Evolutionary conservation across 1,140 invertebrate genomes (phyloP), one percentile per base, ranked within the genome.

Genomic region (Pristionchus pacificus): DNA sequence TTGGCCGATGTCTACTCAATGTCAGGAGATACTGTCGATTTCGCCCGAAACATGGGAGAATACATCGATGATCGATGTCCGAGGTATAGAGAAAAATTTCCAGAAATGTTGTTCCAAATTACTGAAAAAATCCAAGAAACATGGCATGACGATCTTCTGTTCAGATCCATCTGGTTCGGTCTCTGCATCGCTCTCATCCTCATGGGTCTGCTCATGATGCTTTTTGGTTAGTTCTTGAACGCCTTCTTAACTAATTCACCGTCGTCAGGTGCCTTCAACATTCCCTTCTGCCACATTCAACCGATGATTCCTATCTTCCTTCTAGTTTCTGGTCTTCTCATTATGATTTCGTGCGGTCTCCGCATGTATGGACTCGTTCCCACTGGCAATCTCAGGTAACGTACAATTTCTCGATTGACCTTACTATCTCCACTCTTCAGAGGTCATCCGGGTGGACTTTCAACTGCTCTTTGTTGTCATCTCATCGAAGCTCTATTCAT

Each of bases 231-330:
- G 38, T 49, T 49, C 6, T 49, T 6, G 38, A 6, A 49, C 6
- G 6, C 19, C 38, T 49, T 6, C 38, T 49, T 10, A 6, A 6
- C 6, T 49, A 49, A 49, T 49, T 49, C 6, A 6, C 38, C 38
- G 6, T 55, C 28, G 32, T 70, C 49, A 71, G 69, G 72, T 13
- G 58, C 72, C 24, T 59, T 75, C 6, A 75, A 75, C 30, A 24
- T 65, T 24, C 74, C 74, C 6, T 75, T 74, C 38, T 75, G 74
- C 28, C 30, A 38, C 13, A 61, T 74, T 28, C 74, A 75, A 29
- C 74, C 74, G 0, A 67, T 75, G 74, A 75, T 75, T 30, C 74
- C 74, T 2, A 68, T 75, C 14, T 75, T 61, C 59, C 29, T 75
- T 29, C 73, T 75, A 6, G 70, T 74, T 0, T 29, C 65, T 15